phyloP scores from a whole-genome alignment of 1,140 invertebrate genomes.

The Drosophila albomicans region DNA sequence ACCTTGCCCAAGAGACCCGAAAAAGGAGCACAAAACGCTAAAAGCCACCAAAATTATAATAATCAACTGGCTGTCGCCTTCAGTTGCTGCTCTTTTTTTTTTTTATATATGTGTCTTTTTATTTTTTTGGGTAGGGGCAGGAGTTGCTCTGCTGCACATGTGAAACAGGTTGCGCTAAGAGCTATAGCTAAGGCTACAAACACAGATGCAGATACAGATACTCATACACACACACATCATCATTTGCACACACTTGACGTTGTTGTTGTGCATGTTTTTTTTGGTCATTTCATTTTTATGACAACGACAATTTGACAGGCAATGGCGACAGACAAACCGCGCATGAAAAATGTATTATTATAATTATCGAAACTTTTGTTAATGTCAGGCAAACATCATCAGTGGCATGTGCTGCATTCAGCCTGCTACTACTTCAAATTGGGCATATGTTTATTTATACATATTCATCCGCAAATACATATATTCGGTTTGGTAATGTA shows the following conservation, averaged over 20 bases:
- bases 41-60: conserved; percentile 44
- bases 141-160: conserved; percentile 44
- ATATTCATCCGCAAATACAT: conserved; percentile 1
- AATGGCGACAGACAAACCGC: conserved; percentile 34
- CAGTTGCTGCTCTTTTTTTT: conserved; percentile 16
- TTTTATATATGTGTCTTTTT: conserved; percentile 19
- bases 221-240: conserved; percentile 11
- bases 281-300: conserved; percentile 68
- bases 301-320: conserved; percentile 71
- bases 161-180: conserved; percentile 67
- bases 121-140: conserved; percentile 19
- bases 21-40: conserved; percentile 16
- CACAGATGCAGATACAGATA: conserved; percentile 42
- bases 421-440: conserved; percentile 18
- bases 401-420: conserved; percentile 46
- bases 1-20: not conserved
- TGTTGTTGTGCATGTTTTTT: conserved; percentile 31
- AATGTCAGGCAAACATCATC: conserved; percentile 18
- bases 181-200: not conserved
- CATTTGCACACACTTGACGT: conserved; percentile 74
- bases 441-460: conserved; percentile 29
- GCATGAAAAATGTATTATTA: conserved; percentile 62
- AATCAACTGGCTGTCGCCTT: conserved; percentile 32
- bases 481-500: not conserved
- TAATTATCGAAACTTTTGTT: conserved; percentile 71